phyloP scores from a whole-genome alignment of 2,797 vertebrate species.

The Oophaga sylvatica region DNA sequence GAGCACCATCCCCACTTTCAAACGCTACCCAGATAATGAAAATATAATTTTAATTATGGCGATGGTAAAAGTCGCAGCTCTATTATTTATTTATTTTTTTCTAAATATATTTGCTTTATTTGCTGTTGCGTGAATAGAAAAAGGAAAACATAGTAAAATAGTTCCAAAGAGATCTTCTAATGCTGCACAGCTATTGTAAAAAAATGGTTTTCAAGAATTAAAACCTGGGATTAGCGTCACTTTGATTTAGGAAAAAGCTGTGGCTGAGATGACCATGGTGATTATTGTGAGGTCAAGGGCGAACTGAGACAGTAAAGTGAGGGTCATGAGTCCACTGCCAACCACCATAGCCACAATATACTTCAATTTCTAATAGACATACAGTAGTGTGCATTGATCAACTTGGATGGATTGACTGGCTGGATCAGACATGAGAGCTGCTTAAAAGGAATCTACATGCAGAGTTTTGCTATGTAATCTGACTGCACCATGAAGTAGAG shows the following conservation, averaged over 20 bases:
- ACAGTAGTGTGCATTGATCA: too few species aligned
- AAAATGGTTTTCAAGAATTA: not conserved
- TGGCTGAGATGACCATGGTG: not conserved
- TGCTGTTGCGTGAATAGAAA: conserved; percentile 35
- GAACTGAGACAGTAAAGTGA: too few species aligned
- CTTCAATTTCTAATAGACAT: too few species aligned
- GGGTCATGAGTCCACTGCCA: too few species aligned
- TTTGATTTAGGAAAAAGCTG: not conserved
- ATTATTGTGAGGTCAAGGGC: not conserved
- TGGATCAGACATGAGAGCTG: too few species aligned
- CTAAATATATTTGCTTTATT: conserved; percentile 38
- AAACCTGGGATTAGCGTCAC: not conserved
- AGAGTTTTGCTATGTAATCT: too few species aligned
- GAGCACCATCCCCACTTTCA: conserved; percentile 37
- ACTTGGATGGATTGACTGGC: too few species aligned
- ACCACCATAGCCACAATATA: too few species aligned
- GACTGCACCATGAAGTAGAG: too few species aligned
- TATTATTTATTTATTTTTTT: conserved; percentile 16
- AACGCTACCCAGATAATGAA: conserved; percentile 53
- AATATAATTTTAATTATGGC: conserved; percentile 57
- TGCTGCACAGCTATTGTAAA: not conserved
- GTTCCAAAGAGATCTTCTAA: conserved; percentile 14
- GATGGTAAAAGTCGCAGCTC: conserved; percentile 21
- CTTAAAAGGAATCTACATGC: too few species aligned
- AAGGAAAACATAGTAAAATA: conserved; percentile 8